phyloP scores from a whole-genome alignment of 2,888 invertebrate species.

The Trissolcus japonicus region DNA sequence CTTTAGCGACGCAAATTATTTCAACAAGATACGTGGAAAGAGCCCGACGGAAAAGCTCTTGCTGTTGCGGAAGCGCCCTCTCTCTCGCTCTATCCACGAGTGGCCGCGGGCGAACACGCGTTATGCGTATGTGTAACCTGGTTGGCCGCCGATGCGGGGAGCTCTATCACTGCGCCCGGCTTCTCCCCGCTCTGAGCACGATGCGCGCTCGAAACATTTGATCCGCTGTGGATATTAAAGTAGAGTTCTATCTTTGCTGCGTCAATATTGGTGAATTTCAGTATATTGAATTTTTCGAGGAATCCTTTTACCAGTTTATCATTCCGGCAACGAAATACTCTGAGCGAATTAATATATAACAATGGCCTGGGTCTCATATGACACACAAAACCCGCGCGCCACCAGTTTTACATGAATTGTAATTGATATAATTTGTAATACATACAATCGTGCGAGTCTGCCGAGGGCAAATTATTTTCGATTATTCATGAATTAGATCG shows the following conservation, averaged over 20 bases:
- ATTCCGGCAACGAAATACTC: too few species aligned
- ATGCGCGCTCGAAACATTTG: constrained; percentile 50
- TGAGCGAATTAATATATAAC: too few species aligned
- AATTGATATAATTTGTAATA: too few species aligned
- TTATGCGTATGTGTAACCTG: constrained; percentile 43
- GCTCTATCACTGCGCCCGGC: constrained; percentile 46
- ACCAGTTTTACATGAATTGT: too few species aligned
- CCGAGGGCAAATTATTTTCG: too few species aligned
- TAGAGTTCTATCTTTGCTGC: constrained; percentile 27
- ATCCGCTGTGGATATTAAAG: constrained; percentile 53
- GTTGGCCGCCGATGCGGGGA: constrained; percentile 40
- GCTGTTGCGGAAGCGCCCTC: constrained; percentile 34
- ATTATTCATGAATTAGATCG: too few species aligned
- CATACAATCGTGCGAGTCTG: too few species aligned
- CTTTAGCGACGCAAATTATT: constrained; percentile 34
- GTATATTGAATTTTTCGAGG: constrained; percentile 7
- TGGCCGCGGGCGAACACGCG: constrained; percentile 38
- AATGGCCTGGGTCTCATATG: too few species aligned
- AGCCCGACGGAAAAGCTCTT: constrained; percentile 28
- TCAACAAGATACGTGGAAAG: constrained; percentile 37
- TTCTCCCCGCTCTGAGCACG: constrained; percentile 31
- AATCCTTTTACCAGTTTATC: constrained; percentile 8
- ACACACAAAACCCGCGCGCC: too few species aligned
- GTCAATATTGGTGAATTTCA: constrained; percentile 26
- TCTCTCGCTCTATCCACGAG: constrained; percentile 15